These are phyloP conservation scores for Tetranychus truncatus DNA, from an alignment of 2,888 invertebrate species.

Conservation along the genomic window DNA sequence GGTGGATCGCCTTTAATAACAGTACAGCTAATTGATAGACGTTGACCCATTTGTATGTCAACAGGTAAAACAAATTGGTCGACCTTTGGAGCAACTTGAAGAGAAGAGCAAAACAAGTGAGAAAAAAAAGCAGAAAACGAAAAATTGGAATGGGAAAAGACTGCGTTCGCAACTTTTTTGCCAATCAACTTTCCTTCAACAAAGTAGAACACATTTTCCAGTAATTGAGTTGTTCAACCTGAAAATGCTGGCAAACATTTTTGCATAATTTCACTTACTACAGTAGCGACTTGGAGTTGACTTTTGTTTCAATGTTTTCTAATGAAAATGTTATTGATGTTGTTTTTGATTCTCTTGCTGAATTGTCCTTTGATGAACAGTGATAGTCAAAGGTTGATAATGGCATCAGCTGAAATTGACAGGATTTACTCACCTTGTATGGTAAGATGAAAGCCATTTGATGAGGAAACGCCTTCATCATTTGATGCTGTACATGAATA, in stretches of 20 bases:
- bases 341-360: no score
- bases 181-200: no score
- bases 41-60: slow-evolving; percentile 57
- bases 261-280: no score
- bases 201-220: no score
- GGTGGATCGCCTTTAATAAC: slow-evolving; percentile 81
- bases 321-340: no score
- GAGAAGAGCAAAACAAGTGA: not conserved
- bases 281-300: no score
- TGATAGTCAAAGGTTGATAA: not conserved
- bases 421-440: slow-evolving; percentile 6
- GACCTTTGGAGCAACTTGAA: slow-evolving; percentile 35
- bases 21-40: slow-evolving; percentile 73
- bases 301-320: no score
- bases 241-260: no score
- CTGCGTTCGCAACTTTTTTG: no score
- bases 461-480: slow-evolving; percentile 43
- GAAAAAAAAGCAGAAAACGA: not conserved
- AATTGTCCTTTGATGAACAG: no score
- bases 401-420: not conserved
- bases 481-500: slow-evolving; percentile 77
- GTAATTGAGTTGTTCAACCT: no score
- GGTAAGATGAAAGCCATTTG: slow-evolving; percentile 6
- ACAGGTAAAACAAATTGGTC: slow-evolving; percentile 64
- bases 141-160: no score